phyloP scores from a whole-genome alignment of 2,888 invertebrate species.

The Drosophila anomalata region DNA sequence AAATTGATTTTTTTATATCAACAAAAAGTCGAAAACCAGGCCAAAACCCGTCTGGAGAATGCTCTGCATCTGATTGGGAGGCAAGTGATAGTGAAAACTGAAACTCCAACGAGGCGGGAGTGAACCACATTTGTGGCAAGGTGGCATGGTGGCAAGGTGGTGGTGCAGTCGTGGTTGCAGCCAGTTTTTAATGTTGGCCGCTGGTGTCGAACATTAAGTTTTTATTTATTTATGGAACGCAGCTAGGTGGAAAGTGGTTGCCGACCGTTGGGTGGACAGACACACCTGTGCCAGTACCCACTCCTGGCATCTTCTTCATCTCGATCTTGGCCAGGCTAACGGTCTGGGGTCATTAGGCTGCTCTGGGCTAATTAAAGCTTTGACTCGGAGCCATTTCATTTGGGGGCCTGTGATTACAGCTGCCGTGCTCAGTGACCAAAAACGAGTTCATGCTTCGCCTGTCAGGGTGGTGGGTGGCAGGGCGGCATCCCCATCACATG shows the following conservation, averaged over 20 bases:
- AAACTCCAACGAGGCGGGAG: conserved; percentile 35
- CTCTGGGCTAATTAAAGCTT: conserved; percentile 42
- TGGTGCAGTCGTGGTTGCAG: conserved; percentile 21
- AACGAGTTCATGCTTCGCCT: conserved; percentile 71
- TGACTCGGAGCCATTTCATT: conserved; percentile 39
- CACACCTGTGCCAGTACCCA: conserved; percentile 8
- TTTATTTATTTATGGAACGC: conserved; percentile 67
- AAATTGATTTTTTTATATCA: conserved; percentile 12
- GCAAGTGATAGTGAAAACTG: conserved; percentile 71
- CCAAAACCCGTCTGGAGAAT: conserved; percentile 44
- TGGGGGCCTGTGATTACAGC: conserved; percentile 26
- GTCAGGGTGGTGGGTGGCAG: conserved; percentile 20
- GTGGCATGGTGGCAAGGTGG: neutral
- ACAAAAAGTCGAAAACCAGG: conserved; percentile 13
- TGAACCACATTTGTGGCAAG: conserved; percentile 42
- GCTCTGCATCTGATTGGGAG: conserved; percentile 65
- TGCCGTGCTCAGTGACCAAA: conserved; percentile 60
- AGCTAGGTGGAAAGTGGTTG: conserved; percentile 64
- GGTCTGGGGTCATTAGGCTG: conserved; percentile 48
- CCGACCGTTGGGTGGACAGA: conserved; percentile 25
- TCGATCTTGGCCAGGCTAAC: conserved; percentile 33
- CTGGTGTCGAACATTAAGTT: conserved; percentile 61
- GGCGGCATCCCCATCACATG: neutral
- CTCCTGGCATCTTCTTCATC: conserved; percentile 45
- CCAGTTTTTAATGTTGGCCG: conserved; percentile 51